A percentile compares a stretch with the other conserved stretches of the same genome.
phyloP scores from a whole-genome alignment of 1,140 invertebrate genomes.

The Mya arenaria region DNA sequence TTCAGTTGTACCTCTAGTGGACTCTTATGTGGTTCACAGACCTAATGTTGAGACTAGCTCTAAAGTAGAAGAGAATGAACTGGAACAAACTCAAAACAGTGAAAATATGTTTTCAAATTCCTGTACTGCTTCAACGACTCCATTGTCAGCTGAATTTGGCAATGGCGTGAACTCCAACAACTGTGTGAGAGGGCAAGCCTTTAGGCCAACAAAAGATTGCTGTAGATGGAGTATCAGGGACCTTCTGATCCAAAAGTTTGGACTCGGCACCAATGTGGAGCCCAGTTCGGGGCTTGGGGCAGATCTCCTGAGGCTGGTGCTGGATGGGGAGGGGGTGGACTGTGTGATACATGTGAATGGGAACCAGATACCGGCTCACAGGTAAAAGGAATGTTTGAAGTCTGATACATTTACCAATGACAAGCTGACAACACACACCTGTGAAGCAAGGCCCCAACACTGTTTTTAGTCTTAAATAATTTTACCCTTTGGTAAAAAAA shows the following conservation, averaged over 20 bases:
- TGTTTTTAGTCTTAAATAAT: too few species aligned
- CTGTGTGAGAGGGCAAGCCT: neutral
- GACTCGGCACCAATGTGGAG: constrained; percentile 60
- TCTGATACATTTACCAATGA: neutral
- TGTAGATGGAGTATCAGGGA: neutral
- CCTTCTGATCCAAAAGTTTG: neutral
- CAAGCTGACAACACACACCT: neutral
- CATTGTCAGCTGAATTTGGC: too few species aligned
- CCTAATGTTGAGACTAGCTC: too few species aligned
- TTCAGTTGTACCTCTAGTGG: neutral
- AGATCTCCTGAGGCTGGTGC: constrained; percentile 93
- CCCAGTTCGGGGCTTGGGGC: constrained; percentile 88
- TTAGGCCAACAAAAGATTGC: neutral
- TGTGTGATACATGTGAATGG: constrained; percentile 88
- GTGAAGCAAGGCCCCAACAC: too few species aligned
- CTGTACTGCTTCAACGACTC: neutral
- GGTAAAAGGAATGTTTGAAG: constrained; percentile 79
- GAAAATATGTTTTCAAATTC: neutral
- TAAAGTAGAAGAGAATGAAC: too few species aligned
- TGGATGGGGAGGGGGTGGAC: constrained; percentile 93
- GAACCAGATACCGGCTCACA: constrained; percentile 91
- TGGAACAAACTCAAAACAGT: neutral
- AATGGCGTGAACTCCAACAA: too few species aligned
- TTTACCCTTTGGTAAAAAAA: neutral
- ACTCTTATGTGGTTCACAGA: neutral